These are phyloP conservation scores for Novumbra hubbsi DNA, from an alignment of 2,797 vertebrate species.

Conservation along the genomic window DNA sequence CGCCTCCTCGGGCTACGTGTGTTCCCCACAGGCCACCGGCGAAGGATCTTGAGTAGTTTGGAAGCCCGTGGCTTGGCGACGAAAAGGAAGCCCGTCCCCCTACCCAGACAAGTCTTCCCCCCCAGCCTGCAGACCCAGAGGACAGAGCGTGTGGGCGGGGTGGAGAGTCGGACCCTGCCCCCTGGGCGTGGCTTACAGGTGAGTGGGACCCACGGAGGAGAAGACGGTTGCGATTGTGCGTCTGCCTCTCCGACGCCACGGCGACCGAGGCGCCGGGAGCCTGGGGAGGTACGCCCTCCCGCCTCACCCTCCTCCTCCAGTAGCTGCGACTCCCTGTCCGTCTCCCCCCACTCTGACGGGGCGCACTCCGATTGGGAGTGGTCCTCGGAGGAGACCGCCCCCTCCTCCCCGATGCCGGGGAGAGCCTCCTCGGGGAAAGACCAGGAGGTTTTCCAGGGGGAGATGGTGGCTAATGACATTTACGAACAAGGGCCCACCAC, in stretches of 20 bases:
- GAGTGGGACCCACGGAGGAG: neutral
- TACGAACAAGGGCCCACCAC: slow-evolving; percentile 63
- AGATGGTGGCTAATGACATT: slow-evolving; percentile 90
- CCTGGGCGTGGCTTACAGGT: slow-evolving; percentile 41
- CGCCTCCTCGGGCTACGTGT: slow-evolving; percentile 79
- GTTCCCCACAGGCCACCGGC: slow-evolving; percentile 88
- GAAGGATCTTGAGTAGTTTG: slow-evolving; percentile 86
- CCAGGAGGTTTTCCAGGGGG: slow-evolving; percentile 66
- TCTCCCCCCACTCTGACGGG: slow-evolving; percentile 47
- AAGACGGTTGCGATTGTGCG: neutral
- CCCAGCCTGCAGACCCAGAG: slow-evolving; percentile 37
- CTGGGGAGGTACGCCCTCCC: slow-evolving; percentile 24
- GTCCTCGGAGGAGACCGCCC: slow-evolving; percentile 39
- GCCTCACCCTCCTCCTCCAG: slow-evolving; percentile 25
- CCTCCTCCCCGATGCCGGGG: slow-evolving; percentile 20
- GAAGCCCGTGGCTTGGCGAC: slow-evolving; percentile 54
- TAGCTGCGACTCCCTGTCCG: slow-evolving; percentile 53
- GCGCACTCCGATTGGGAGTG: slow-evolving; percentile 56
- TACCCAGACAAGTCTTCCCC: slow-evolving; percentile 58
- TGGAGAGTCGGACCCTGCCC: slow-evolving; percentile 51
- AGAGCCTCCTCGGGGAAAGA: slow-evolving; percentile 16
- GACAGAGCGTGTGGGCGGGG: neutral
- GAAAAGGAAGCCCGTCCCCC: slow-evolving; percentile 36
- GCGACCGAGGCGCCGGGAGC: slow-evolving; percentile 38
- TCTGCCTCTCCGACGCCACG: neutral